Percentiles rank a stretch among this genome's conserved stretches.
These are phyloP conservation scores for Monodelphis domestica DNA, from an alignment of 2,797 vertebrate genomes.

Conservation along the genomic window DNA sequence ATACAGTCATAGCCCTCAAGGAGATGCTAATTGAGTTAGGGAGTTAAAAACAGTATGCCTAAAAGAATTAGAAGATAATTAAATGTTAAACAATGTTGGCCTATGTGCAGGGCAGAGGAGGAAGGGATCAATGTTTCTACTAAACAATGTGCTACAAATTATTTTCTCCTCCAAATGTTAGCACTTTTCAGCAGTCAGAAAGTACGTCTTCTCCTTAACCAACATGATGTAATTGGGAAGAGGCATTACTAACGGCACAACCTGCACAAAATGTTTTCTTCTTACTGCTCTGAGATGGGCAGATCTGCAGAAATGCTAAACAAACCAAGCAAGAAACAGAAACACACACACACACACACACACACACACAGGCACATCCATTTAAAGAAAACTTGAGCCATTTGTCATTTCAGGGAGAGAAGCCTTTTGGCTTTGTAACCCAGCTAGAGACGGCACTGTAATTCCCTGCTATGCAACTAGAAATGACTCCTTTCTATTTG, in stretches of 20 bases:
- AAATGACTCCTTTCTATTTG: constrained; percentile 75
- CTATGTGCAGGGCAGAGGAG: neutral
- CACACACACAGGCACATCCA: neutral
- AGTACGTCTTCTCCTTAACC: neutral
- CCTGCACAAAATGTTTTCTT: constrained; percentile 7
- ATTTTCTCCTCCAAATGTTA: neutral
- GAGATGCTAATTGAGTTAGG: neutral
- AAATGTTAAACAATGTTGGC: neutral
- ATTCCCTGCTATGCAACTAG: constrained; percentile 64
- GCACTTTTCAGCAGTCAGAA: neutral
- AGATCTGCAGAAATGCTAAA: constrained; percentile 56
- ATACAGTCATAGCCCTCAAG: neutral
- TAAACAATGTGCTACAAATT: neutral
- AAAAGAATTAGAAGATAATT: neutral
- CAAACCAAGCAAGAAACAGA: constrained; percentile 48
- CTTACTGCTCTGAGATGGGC: constrained; percentile 43
- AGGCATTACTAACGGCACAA: neutral
- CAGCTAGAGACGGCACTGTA: constrained; percentile 8
- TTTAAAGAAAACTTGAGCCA: constrained; percentile 62
- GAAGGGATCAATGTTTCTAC: no score
- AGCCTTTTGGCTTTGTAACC: constrained; percentile 73
- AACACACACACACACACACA: constrained; percentile 42
- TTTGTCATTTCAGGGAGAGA: constrained; percentile 51
- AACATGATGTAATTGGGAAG: neutral
- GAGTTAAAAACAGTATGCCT: neutral